These are phyloP conservation scores for Tillus elongatus DNA, from an alignment of 2,888 invertebrate genomes.

Conservation along the genomic window DNA sequence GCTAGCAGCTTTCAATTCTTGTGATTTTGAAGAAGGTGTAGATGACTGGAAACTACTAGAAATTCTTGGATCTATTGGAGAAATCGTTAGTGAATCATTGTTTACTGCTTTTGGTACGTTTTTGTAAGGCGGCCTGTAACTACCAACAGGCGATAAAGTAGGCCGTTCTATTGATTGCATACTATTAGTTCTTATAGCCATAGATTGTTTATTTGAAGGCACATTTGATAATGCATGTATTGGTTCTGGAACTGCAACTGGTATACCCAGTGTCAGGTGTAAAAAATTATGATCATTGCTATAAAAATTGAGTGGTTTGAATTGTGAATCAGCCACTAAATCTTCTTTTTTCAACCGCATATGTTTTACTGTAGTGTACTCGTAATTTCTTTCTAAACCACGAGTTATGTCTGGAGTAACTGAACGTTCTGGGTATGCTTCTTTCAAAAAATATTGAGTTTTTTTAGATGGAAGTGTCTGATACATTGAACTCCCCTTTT, in stretches of 20 bases:
- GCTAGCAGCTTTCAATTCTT: slow-evolving; percentile 42
- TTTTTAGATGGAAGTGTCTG: slow-evolving; percentile 44
- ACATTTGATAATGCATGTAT: slow-evolving; percentile 8
- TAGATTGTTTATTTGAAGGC: slow-evolving; percentile 3
- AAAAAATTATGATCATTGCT: slow-evolving; percentile 23
- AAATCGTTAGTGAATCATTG: slow-evolving; percentile 49
- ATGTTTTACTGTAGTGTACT: too few relatives aligned
- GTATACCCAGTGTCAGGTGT: slow-evolving; percentile 32
- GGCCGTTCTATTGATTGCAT: too few relatives aligned
- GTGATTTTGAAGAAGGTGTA: slow-evolving; percentile 47
- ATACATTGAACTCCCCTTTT: slow-evolving; percentile 28
- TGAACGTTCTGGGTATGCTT: slow-evolving; percentile 40
- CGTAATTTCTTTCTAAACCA: slow-evolving; percentile 33
- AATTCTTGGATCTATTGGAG: slow-evolving; percentile 58
- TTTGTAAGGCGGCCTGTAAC: not conserved
- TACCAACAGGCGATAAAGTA: too few relatives aligned
- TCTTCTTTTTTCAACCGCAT: slow-evolving; percentile 15
- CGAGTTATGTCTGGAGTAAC: slow-evolving; percentile 48
- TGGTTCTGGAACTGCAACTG: slow-evolving; percentile 30
- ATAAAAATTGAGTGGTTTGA: slow-evolving; percentile 6
- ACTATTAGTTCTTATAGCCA: not conserved
- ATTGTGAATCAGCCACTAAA: not conserved
- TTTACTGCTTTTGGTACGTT: not conserved
- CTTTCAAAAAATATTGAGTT: slow-evolving; percentile 36
- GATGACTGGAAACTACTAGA: slow-evolving; percentile 56